These are phyloP conservation scores for Coilia nasus DNA, from an alignment of 2,797 vertebrate species.

Conservation along the genomic window DNA sequence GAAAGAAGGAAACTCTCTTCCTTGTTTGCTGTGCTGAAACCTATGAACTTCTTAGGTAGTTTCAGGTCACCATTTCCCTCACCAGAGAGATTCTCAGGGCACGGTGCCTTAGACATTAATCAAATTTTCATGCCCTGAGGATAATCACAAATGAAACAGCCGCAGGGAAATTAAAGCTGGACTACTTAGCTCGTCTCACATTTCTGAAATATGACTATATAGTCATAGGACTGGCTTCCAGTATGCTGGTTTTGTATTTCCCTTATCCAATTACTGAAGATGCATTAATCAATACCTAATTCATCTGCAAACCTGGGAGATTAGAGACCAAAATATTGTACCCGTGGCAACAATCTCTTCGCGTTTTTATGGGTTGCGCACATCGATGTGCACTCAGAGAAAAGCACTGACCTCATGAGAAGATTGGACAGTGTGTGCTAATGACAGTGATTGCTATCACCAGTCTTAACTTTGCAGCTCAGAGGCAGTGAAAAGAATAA, in stretches of 20 bases:
- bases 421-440: background rate
- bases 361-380: background rate
- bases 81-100: conserved; percentile 16
- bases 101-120: conserved; percentile 19
- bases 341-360: background rate
- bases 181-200: conserved; percentile 17
- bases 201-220: conserved; percentile 5
- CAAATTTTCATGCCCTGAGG: conserved; percentile 16
- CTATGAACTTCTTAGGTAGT: background rate
- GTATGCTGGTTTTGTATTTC: background rate
- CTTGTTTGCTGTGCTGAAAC: background rate
- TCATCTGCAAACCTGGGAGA: background rate
- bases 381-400: background rate
- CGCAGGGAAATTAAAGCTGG: conserved; percentile 19
- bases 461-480: background rate
- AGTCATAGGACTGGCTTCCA: background rate
- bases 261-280: background rate
- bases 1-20: background rate
- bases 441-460: background rate
- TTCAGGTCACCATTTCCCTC: conserved; percentile 8
- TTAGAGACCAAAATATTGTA: conserved; percentile 5
- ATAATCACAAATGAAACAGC: conserved; percentile 29
- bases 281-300: conserved; percentile 13
- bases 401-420: conserved; percentile 4
- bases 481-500: background rate